phyloP scores from a whole-genome alignment of 2,888 invertebrate genomes.

The Diarsia brunnea region DNA sequence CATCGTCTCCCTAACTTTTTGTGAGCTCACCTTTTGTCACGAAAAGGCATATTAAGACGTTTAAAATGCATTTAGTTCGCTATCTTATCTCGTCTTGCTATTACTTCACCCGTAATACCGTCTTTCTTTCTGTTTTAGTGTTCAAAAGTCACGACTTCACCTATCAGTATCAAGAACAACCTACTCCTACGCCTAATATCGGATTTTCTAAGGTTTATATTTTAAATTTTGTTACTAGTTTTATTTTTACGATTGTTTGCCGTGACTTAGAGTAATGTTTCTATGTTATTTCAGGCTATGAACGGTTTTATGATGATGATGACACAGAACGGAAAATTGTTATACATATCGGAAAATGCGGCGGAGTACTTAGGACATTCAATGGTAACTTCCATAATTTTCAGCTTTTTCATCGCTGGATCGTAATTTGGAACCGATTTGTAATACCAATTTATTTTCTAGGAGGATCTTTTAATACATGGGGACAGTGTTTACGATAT shows the following conservation, averaged over 20 bases:
- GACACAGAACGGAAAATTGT: conserved; percentile 98
- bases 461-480: conserved; percentile 99
- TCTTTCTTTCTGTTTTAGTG: conserved; percentile 94
- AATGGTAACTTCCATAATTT: conserved; percentile 92
- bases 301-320: conserved; percentile 99
- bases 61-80: conserved; percentile 89
- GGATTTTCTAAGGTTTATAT: conserved; percentile 96
- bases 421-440: not conserved
- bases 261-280: conserved; percentile 76
- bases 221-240: conserved; percentile 64
- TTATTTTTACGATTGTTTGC: conserved; percentile 78
- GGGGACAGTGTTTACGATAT: conserved; percentile 99
- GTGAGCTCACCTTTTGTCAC: conserved; percentile 89
- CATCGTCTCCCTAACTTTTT: conserved; percentile 87
- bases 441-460: conserved; percentile 73
- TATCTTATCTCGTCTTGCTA: conserved; percentile 89
- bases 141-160: conserved; percentile 95
- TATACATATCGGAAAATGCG: conserved; percentile 99
- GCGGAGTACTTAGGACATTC: conserved; percentile 99
- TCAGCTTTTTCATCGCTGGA: not conserved
- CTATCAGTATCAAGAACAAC: conserved; percentile 92
- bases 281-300: conserved; percentile 95
- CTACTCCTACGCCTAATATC: conserved; percentile 95
- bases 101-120: conserved; percentile 88
- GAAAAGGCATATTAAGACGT: conserved; percentile 89